Conservation (phyloP, 2,113 vertebrate genomes). For the Myotis davidii region DNA sequence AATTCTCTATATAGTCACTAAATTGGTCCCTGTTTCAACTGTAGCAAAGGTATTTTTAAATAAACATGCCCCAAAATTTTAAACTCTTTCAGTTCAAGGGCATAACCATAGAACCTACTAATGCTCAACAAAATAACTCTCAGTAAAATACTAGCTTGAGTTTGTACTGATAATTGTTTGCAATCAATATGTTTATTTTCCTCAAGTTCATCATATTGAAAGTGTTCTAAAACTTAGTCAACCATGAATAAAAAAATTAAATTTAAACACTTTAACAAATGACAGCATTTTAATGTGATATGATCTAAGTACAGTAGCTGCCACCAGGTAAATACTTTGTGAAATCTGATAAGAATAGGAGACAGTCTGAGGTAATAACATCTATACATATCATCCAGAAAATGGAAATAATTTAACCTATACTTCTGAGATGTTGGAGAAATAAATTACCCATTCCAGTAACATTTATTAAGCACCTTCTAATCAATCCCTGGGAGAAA, state of each 20-base stretch:
- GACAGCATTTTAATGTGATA: not conserved
- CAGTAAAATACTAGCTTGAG: not conserved
- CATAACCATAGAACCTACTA: not conserved
- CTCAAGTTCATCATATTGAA: not conserved
- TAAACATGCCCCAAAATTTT: constrained; percentile 1
- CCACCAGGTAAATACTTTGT: not conserved
- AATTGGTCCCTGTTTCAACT: not conserved
- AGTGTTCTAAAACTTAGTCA: constrained; percentile 33
- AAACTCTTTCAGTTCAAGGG: not conserved
- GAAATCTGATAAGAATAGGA: not conserved
- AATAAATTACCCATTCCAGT: constrained; percentile 27
- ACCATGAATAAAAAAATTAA: constrained; percentile 6
- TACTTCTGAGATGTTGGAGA: not conserved
- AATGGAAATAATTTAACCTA: constrained; percentile 41
- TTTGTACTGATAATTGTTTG: constrained; percentile 1
- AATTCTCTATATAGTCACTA: constrained; percentile 4
- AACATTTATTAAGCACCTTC: constrained; percentile 33
- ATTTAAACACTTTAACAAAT: constrained; percentile 15
- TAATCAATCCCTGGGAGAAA: not conserved
- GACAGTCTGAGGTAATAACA: not conserved
- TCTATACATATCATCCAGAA: not conserved
- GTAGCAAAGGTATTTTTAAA: constrained; percentile 28
- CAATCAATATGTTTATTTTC: not conserved
- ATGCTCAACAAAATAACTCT: not conserved
- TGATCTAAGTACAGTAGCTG: not conserved